A percentile compares a stretch with the other conserved stretches of the same genome.
Conservation (phyloP, 2,888 invertebrate species). For the Drosophila mettleri region DNA sequence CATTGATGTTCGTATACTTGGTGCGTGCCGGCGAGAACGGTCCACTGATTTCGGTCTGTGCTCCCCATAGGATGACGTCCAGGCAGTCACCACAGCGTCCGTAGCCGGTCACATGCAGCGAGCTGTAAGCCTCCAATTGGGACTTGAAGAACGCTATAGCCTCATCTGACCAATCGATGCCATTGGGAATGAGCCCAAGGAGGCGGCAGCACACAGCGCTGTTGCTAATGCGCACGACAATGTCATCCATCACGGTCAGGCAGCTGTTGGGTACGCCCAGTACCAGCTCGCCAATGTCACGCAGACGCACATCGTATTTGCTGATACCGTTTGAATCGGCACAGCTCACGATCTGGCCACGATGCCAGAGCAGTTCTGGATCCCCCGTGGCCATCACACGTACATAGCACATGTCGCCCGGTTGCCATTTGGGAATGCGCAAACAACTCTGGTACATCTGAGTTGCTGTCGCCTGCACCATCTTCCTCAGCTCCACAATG, state of each 20-base stretch:
- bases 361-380: constrained; percentile 86
- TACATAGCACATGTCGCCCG: constrained; percentile 86
- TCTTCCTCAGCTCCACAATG: constrained; percentile 85
- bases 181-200: constrained; percentile 89
- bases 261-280: constrained; percentile 78
- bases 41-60: constrained; percentile 87
- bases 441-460: neutral
- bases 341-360: constrained; percentile 84
- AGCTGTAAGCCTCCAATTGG: constrained; percentile 86
- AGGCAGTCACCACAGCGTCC: constrained; percentile 9
- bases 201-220: constrained; percentile 89
- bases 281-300: constrained; percentile 87
- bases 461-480: constrained; percentile 85
- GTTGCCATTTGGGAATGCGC: constrained; percentile 85
- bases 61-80: constrained; percentile 88
- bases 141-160: constrained; percentile 87
- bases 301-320: constrained; percentile 86
- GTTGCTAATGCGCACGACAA: constrained; percentile 86
- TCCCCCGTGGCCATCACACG: constrained; percentile 81
- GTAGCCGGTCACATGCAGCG: constrained; percentile 70
- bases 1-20: constrained; percentile 89
- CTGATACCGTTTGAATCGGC: neutral
- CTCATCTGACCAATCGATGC: constrained; percentile 85
- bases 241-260: constrained; percentile 85
- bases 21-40: constrained; percentile 88